Conservation (phyloP, 2,888 invertebrate species). For the Lacanobia wlatinum region DNA sequence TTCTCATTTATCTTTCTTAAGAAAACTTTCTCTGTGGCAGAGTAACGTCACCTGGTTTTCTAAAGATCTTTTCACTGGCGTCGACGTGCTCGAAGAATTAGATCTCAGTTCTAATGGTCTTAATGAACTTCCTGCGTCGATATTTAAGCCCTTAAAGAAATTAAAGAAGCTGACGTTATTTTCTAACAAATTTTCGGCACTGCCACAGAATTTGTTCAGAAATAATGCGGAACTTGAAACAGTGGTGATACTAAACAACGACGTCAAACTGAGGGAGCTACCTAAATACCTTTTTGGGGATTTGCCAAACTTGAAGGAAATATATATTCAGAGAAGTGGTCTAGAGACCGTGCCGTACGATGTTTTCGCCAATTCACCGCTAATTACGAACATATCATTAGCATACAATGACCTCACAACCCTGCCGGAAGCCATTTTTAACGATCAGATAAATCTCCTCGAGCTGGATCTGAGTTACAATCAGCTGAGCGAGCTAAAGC, state of each 20-base stretch:
- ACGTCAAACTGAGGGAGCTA: constrained; percentile 90
- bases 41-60: constrained; percentile 92
- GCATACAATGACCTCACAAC: constrained; percentile 89
- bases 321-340: constrained; percentile 91
- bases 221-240: constrained; percentile 89
- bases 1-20: constrained; percentile 90
- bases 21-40: constrained; percentile 92
- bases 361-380: constrained; percentile 91
- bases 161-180: constrained; percentile 92
- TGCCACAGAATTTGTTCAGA: constrained; percentile 91
- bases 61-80: constrained; percentile 91
- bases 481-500: constrained; percentile 90
- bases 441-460: constrained; percentile 91
- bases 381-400: constrained; percentile 91
- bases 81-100: constrained; percentile 91
- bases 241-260: constrained; percentile 91
- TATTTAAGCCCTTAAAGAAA: constrained; percentile 92
- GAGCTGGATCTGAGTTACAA: constrained; percentile 93
- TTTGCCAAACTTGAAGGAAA: constrained; percentile 89
- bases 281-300: constrained; percentile 91
- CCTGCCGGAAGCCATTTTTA: constrained; percentile 92
- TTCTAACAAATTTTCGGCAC: constrained; percentile 92
- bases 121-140: constrained; percentile 90
- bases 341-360: constrained; percentile 91
- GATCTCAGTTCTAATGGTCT: constrained; percentile 93